A percentile compares a stretch with the other conserved stretches of the same genome.
phyloP scores from a whole-genome alignment of 30 jellyfish, hydroid and myxozoan species.

The Rhopilema esculentum region DNA sequence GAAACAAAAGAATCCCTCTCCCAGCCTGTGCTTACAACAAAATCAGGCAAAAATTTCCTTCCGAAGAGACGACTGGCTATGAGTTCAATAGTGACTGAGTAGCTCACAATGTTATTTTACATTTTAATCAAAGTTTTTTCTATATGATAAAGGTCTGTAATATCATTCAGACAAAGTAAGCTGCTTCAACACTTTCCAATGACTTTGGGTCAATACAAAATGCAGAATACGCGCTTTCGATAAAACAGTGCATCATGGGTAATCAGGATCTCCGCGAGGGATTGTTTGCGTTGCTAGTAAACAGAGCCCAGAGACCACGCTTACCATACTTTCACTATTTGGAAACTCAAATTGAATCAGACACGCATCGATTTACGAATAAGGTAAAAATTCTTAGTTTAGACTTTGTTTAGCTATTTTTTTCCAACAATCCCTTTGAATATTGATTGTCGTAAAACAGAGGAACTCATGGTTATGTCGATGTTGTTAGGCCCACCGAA shows the following conservation, averaged over 20 bases:
- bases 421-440: not conserved
- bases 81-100: no score
- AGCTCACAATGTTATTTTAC: no score
- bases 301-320: not conserved
- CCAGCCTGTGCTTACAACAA: conserved; percentile 16
- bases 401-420: not conserved
- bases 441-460: not conserved
- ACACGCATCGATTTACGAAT: not conserved
- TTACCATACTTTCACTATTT: not conserved
- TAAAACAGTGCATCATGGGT: not conserved
- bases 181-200: no score
- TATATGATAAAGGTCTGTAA: no score
- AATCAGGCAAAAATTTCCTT: not conserved
- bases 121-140: no score
- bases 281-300: not conserved
- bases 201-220: no score
- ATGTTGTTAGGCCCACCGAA: not conserved
- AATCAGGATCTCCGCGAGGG: not conserved
- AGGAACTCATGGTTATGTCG: not conserved
- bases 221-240: not conserved
- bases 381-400: not conserved
- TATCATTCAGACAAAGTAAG: no score
- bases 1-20: conserved; percentile 3
- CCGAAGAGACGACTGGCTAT: no score
- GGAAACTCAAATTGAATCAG: not conserved